Base-by-base conservation (phyloP, 2,113 vertebrate genomes). In the Potamarius usumacintae region DNA sequence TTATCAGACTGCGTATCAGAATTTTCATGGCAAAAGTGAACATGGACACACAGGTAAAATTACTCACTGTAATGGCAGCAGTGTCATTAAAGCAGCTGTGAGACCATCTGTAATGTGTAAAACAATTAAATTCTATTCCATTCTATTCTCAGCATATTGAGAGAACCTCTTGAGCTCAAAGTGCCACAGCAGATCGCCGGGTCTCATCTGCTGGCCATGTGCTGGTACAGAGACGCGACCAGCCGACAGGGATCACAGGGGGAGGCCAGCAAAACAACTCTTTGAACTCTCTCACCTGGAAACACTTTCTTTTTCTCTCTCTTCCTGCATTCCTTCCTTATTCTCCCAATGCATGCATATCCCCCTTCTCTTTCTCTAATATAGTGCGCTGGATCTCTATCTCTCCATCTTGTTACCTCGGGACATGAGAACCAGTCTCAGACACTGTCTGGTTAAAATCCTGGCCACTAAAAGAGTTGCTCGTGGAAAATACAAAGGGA, bases 301-400 rank as follows among this genome's bases (percentile, higher is more conserved):
- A 93, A 90, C 90, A 91, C 90, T 93, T 93, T 90, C 90, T 92
- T 92, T 90, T 52, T 84, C 74, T 60, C 63, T 48, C 60, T 77
- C 81, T 65, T 74, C 30, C 72, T 84, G 82, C 82, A 88, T 84
- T 90, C 63, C 65, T 84, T 82, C 48, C 82, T 76, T 71, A 69
- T 52, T 85, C 82, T 65, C 69, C 27, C 48, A 48, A 30, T 67
- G 27, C 72, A 88, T 86, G 55, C 82, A 82, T 22, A 0, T 10
- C 4, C 77, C 52, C 65, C 69, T n/a, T 14, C 11, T 55, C 27
- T 11, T 27, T 83, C 5, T 78, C 88, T 84, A 85, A n/a, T 82
- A 14, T 20, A 58, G 27, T 58, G 65, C 7, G 30, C 8, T 25
- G 48, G 52, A 84, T 7, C 82, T n/a, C 20, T 62, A 78, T 65